Conservation (phyloP, 1,140 invertebrate species). For the Chymomyza costata region DNA sequence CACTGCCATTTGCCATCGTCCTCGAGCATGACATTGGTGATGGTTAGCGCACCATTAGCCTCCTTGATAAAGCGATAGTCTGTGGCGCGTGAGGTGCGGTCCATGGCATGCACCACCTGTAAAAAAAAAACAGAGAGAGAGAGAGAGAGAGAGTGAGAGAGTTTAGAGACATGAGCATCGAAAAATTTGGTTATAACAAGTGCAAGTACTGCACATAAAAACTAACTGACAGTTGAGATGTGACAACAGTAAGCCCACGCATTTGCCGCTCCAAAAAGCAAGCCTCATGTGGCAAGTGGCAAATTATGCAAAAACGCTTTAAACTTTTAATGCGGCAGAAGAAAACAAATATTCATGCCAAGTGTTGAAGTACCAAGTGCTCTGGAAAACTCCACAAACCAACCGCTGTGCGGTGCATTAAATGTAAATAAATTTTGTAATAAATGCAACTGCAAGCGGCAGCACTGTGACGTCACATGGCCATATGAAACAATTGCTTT, state of each 20-base stretch:
- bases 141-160: slow-evolving; percentile 1
- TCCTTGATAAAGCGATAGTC: slow-evolving; percentile 78
- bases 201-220: slow-evolving; percentile 27
- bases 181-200: not conserved
- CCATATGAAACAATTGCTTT: slow-evolving; percentile 36
- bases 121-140: slow-evolving; percentile 1
- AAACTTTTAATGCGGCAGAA: slow-evolving; percentile 3
- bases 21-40: slow-evolving; percentile 82
- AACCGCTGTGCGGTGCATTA: slow-evolving; percentile 24
- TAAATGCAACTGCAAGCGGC: slow-evolving; percentile 35
- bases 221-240: slow-evolving; percentile 19
- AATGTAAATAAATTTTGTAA: slow-evolving; percentile 45
- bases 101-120: slow-evolving; percentile 76
- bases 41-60: slow-evolving; percentile 79
- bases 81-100: slow-evolving; percentile 76
- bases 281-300: not conserved
- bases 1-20: slow-evolving; percentile 84
- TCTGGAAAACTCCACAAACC: slow-evolving; percentile 21
- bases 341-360: not conserved
- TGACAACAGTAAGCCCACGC: not conserved
- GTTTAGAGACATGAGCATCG: slow-evolving; percentile 5
- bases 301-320: slow-evolving; percentile 52
- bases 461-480: not conserved
- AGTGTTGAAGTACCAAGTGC: too few relatives aligned
- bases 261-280: not conserved